These are phyloP conservation scores for Drosophila sturtevanti DNA, from an alignment of 1,140 invertebrate genomes.

Conservation along the genomic window DNA sequence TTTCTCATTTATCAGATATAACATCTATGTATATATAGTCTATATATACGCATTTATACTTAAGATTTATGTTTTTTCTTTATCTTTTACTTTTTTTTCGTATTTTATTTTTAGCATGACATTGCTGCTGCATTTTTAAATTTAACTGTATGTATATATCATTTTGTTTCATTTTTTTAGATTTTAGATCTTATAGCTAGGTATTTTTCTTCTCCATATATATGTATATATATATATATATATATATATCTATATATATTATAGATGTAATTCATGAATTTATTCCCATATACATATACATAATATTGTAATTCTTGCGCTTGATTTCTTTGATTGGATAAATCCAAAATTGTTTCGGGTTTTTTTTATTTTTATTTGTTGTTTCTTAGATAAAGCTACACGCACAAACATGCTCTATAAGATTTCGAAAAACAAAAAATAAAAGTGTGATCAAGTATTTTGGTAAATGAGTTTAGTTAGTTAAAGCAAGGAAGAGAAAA, in stretches of 20 bases:
- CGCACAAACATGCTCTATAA: neutral
- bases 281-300: conserved; percentile 38
- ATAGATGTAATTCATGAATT: neutral
- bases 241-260: neutral
- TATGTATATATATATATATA: neutral
- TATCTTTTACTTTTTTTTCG: neutral
- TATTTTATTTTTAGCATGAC: conserved; percentile 36
- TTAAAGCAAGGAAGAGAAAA: neutral
- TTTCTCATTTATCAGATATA: conserved; percentile 74
- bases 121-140: conserved; percentile 52
- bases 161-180: conserved; percentile 61
- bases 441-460: conserved; percentile 26
- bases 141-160: conserved; percentile 57
- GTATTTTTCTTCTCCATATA: neutral
- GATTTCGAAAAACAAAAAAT: conserved; percentile 12
- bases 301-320: conserved; percentile 42
- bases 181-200: conserved; percentile 36
- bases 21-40: conserved; percentile 48
- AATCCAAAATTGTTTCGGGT: conserved; percentile 5
- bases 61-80: conserved; percentile 49
- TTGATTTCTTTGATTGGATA: neutral
- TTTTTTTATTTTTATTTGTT: conserved; percentile 22
- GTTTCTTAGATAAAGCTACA: conserved; percentile 7
- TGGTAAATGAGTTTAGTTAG: neutral
- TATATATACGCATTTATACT: conserved; percentile 65